These are phyloP conservation scores for Cryptotis parvus DNA, from an alignment of 2,113 vertebrate genomes.

Conservation along the genomic window DNA sequence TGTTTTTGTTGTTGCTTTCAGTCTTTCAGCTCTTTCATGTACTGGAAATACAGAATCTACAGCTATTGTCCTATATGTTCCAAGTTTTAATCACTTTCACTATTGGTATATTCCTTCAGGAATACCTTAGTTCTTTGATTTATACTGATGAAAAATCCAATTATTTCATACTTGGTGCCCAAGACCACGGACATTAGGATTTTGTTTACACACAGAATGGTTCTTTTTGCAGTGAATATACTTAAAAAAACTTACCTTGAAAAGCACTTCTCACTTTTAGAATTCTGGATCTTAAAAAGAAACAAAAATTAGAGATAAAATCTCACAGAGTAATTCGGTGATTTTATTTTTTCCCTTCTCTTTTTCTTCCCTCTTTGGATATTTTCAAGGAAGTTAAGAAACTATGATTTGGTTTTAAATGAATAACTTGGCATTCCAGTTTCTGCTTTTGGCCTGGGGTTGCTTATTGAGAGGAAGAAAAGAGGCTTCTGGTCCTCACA, in stretches of 20 bases:
- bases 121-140: constrained; percentile 26
- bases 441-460: constrained; percentile 13
- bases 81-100: background rate
- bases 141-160: constrained; percentile 23
- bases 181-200: background rate
- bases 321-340: constrained; percentile 18
- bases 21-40: background rate
- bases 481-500: background rate
- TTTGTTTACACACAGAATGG: constrained; percentile 17
- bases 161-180: background rate
- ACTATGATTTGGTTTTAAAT: background rate
- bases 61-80: constrained; percentile 5
- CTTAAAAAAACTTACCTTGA: background rate
- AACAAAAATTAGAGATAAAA: constrained; percentile 33
- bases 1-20: background rate
- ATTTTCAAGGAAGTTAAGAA: constrained; percentile 34
- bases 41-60: background rate
- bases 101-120: background rate
- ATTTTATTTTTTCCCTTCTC: too few species aligned
- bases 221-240: constrained; percentile 13
- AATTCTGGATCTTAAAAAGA: constrained; percentile 47
- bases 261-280: constrained; percentile 40
- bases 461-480: constrained; percentile 1
- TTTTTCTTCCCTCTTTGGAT: constrained; percentile 9
- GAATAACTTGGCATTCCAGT: background rate